phyloP scores from a whole-genome alignment of 2,797 vertebrate species.

The Psittacula echo region DNA sequence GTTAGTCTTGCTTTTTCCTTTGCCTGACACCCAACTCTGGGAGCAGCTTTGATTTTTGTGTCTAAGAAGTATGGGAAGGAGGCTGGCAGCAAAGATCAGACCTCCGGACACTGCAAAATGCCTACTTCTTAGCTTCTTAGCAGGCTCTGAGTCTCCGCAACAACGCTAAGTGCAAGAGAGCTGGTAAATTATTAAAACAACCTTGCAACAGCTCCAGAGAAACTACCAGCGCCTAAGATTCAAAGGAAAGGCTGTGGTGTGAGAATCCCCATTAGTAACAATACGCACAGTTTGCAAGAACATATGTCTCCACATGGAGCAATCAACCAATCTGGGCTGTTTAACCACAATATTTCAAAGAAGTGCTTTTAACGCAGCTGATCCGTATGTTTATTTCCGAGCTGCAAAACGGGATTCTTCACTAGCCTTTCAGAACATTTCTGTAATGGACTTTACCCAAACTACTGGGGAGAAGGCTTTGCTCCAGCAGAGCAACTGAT shows the following conservation, averaged over 20 bases:
- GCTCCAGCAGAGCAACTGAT: not conserved
- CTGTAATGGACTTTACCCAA: constrained; percentile 27
- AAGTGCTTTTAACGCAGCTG: constrained; percentile 56
- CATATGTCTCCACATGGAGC: constrained; percentile 61
- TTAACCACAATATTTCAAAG: constrained; percentile 66
- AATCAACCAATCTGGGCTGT: constrained; percentile 69
- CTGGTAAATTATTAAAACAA: constrained; percentile 70
- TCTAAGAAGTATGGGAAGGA: constrained; percentile 35
- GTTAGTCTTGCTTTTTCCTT: not conserved
- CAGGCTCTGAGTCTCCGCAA: constrained; percentile 31
- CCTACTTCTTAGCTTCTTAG: constrained; percentile 38
- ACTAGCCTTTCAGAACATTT: constrained; percentile 21
- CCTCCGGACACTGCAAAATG: not conserved
- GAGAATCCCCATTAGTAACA: constrained; percentile 72
- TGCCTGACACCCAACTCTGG: not conserved
- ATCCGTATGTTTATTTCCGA: constrained; percentile 57
- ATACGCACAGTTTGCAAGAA: constrained; percentile 69
- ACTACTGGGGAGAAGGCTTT: not conserved
- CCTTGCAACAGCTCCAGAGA: constrained; percentile 62
- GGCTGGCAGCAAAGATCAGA: constrained; percentile 37
- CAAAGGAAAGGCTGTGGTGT: constrained; percentile 61
- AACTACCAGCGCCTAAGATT: constrained; percentile 56
- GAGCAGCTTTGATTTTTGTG: constrained; percentile 57
- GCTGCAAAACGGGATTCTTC: constrained; percentile 33
- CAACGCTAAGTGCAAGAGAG: constrained; percentile 54